Conservation (phyloP, 2,888 invertebrate species). For the Lamellibrachia columna region DNA sequence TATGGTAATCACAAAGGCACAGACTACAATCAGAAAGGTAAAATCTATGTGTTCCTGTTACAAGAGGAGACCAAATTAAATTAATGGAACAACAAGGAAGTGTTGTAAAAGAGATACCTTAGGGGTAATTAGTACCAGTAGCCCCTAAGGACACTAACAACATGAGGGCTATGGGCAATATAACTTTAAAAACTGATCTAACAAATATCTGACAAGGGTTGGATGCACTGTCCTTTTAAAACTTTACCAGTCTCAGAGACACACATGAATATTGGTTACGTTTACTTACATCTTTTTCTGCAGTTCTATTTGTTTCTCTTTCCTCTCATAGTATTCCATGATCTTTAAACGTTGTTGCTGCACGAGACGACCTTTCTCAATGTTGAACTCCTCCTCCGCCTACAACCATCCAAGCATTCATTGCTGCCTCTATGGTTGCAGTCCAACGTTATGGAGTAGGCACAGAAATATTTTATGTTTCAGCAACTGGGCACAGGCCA, state of each 20-base stretch:
- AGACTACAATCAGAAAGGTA: background rate
- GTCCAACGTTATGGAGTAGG: background rate
- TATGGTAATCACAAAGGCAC: background rate
- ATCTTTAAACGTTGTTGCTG: slow-evolving; percentile 99
- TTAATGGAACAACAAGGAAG: background rate
- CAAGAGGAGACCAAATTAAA: slow-evolving; percentile 7
- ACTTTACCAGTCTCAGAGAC: too few relatives aligned
- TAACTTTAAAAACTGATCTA: background rate
- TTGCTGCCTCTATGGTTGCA: background rate
- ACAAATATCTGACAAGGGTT: background rate
- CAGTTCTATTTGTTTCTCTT: slow-evolving; percentile 98
- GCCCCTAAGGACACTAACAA: too few relatives aligned
- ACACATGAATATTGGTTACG: too few relatives aligned
- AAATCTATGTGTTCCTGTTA: background rate
- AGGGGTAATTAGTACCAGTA: too few relatives aligned
- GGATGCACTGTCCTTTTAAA: background rate
- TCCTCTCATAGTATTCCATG: slow-evolving; percentile 99
- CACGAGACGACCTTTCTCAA: slow-evolving; percentile 97
- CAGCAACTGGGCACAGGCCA: background rate
- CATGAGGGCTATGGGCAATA: background rate
- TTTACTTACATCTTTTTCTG: slow-evolving; percentile 94
- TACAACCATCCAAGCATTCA: slow-evolving; percentile 63
- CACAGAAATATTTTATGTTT: background rate
- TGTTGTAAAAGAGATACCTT: background rate
- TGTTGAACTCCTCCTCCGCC: slow-evolving; percentile 99